phyloP scores from a whole-genome alignment of 64 coral and sea anemone species.

The Hydrozoanthus tunicans region DNA sequence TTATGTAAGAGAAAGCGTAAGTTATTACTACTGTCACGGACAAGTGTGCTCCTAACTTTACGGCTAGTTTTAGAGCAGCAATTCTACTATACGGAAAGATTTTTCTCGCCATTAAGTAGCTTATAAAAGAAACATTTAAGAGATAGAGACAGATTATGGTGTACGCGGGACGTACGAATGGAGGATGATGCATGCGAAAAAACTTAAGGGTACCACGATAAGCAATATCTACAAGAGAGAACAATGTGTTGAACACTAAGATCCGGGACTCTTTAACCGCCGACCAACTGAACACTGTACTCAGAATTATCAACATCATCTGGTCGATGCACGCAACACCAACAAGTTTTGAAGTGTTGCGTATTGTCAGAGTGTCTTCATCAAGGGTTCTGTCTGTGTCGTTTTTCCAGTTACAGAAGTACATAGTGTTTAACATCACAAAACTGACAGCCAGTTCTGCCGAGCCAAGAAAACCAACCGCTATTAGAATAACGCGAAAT shows the following conservation, averaged over 20 bases:
- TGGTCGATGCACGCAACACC: background rate
- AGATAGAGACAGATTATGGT: background rate
- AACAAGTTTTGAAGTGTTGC: background rate
- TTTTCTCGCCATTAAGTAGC: background rate
- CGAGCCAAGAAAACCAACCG: background rate
- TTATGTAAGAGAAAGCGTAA: background rate
- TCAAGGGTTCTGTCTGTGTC: background rate
- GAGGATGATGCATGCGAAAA: background rate
- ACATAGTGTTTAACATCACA: background rate
- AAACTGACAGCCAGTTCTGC: background rate
- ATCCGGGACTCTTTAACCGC: slow-evolving; percentile 11
- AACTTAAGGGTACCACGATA: slow-evolving; percentile 4
- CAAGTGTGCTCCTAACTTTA: background rate
- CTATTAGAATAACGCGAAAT: background rate
- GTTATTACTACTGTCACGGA: background rate
- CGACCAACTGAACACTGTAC: slow-evolving; percentile 16
- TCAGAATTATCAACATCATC: background rate
- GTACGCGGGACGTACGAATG: background rate
- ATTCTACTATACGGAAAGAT: background rate
- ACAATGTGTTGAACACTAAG: slow-evolving; percentile 8
- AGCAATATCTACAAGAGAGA: slow-evolving; percentile 6
- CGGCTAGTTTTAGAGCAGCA: background rate
- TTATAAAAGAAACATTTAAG: background rate
- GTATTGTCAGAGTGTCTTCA: background rate
- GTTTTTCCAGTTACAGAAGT: background rate